Base-by-base conservation (phyloP, 1,140 invertebrate genomes). In the Nylanderia fulva region DNA sequence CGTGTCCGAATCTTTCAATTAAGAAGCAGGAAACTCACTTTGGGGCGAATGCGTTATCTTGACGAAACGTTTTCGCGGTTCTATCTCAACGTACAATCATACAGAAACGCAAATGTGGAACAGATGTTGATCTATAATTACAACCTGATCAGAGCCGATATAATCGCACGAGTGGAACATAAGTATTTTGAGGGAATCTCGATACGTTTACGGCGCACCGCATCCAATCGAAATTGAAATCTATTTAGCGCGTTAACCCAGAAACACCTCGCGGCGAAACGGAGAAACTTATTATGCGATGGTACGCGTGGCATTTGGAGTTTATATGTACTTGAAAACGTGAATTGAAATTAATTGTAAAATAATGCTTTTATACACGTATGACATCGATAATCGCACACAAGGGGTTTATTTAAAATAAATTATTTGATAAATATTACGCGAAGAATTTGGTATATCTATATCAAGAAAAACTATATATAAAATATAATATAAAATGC, bases 1-100 rank as follows among this genome's bases (percentile, higher is more conserved):
- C 45, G 15, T 24, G 15, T 76, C 36, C 33, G 48, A 80, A 80
- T 80, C 76, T 56, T 80, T 80, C 76, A 80, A 80, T 80, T 54
- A 69, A 33, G 63, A 13, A 69, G 33, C 76, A 6, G 21, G 21
- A 48, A 48, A 29, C 76, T 39, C 33, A 15, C 76, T 39, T 27
- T 48, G n/a, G 7, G 13, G 27, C 60, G 39, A 77, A 8, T 8
- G 48, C 18, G 75, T 77, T 77, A 77, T 76, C 58, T 66, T 39
- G 75, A 42, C 74, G 29, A 39, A 18, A 39, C 21, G 48, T 39
- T 80, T 56, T 80, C 63, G 5, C 48, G 6, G 15, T 0, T 0
- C 6, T 69, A 69, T 79, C 76, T 79, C 54, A 68, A 79, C 21
- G 33, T 48, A 39, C 48, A 21, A 79, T 79, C 76, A 6, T 52